These are phyloP conservation scores for Mythimna loreyi DNA, from an alignment of 2,888 invertebrate genomes.

Conservation along the genomic window DNA sequence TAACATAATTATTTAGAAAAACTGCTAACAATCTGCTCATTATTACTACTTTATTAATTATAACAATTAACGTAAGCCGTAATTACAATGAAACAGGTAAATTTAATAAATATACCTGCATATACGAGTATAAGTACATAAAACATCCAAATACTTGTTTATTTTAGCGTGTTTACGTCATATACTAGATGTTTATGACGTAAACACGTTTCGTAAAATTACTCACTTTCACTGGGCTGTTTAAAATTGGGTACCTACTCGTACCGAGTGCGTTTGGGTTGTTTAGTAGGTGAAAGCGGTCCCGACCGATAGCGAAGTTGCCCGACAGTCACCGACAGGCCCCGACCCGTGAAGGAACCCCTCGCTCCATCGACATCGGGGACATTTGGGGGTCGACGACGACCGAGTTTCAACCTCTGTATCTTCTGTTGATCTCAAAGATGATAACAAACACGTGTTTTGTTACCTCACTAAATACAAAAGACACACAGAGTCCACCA, in stretches of 20 bases:
- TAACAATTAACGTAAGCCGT: neutral
- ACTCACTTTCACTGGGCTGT: conserved; percentile 10
- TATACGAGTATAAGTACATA: too few relatives aligned
- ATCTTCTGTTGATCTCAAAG: conserved; percentile 32
- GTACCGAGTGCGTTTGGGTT: conserved; percentile 38
- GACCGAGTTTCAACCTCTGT: conserved; percentile 19
- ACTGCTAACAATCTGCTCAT: neutral
- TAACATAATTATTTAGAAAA: conserved; percentile 10
- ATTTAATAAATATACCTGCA: neutral
- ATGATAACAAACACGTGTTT: conserved; percentile 16
- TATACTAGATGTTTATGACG: too few relatives aligned
- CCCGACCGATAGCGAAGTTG: conserved; percentile 27
- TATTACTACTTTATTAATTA: neutral
- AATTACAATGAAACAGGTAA: neutral
- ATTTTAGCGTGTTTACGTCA: too few relatives aligned
- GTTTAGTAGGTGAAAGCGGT: conserved; percentile 24
- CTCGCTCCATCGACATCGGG: conserved; percentile 52
- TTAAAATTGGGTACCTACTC: conserved; percentile 18
- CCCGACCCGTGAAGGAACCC: conserved; percentile 33
- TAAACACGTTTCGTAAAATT: conserved; percentile 7
- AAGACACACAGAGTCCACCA: neutral
- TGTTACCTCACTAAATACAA: neutral
- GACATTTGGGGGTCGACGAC: conserved; percentile 54
- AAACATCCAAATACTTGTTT: neutral
- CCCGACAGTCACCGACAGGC: conserved; percentile 24